A percentile compares a stretch with the other conserved stretches of the same genome.
These are phyloP conservation scores for Abrostola triplasia DNA, from an alignment of 2,888 invertebrate species.

Conservation along the genomic window DNA sequence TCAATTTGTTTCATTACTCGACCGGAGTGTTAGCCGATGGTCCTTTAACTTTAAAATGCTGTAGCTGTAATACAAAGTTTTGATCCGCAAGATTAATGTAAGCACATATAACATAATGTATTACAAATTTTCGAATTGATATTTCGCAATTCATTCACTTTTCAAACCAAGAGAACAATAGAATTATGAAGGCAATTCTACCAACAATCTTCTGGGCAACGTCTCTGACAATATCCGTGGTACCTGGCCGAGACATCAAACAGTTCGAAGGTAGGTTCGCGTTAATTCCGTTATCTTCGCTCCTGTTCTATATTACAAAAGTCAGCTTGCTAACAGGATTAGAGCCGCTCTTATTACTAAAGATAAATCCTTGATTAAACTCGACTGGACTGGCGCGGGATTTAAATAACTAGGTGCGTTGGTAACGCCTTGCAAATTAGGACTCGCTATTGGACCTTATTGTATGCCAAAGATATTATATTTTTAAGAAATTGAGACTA, in stretches of 20 bases:
- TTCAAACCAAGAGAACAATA: neutral
- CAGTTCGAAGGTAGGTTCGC: neutral
- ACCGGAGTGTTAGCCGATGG: neutral
- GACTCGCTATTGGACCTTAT: neutral
- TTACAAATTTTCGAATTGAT: no score
- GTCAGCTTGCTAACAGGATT: constrained; percentile 24
- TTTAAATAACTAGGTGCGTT: neutral
- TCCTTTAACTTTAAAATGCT: neutral
- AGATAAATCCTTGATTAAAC: constrained; percentile 7
- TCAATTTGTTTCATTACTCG: neutral
- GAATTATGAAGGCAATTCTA: neutral
- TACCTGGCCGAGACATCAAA: constrained; percentile 4
- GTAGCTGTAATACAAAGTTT: no score
- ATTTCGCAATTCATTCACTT: no score
- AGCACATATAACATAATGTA: no score
- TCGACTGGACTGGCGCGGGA: neutral
- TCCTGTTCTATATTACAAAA: constrained; percentile 3
- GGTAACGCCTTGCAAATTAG: neutral
- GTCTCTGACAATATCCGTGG: neutral
- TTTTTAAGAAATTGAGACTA: neutral
- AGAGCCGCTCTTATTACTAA: constrained; percentile 24
- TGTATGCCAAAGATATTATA: neutral
- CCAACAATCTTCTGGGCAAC: no score
- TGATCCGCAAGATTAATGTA: no score
- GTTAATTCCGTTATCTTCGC: constrained; percentile 4